A percentile compares a stretch with the other conserved stretches of the same genome.
Evolutionary conservation across 1,140 invertebrate genomes (phyloP).

Genomic region (Drosophila funebris): DNA sequence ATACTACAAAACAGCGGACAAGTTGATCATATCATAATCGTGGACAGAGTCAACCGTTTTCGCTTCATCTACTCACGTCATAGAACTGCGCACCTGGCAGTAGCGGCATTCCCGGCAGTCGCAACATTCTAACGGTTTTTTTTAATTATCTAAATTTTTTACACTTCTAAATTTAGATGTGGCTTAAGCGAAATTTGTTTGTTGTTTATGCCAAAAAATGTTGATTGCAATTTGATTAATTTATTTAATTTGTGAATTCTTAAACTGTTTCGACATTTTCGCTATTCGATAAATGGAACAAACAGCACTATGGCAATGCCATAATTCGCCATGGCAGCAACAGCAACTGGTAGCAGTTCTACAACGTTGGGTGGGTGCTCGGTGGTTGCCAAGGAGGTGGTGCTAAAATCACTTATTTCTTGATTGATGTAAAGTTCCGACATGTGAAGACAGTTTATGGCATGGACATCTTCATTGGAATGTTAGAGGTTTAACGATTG

Average conservation of each 20-base stretch:
- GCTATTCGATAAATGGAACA: conserved; percentile 74
- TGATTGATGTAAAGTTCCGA: background rate
- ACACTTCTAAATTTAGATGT: conserved; percentile 18
- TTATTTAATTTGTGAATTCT: conserved; percentile 39
- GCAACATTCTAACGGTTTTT: conserved; percentile 54
- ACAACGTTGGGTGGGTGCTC: background rate
- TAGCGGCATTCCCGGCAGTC: conserved; percentile 78
- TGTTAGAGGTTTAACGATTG: no score
- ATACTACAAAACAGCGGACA: conserved; percentile 77
- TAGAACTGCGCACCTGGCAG: conserved; percentile 76
- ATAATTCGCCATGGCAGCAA: conserved; percentile 50
- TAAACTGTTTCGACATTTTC: conserved; percentile 59
- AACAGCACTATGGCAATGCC: conserved; percentile 68
- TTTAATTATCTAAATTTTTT: conserved; percentile 6
- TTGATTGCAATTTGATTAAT: conserved; percentile 45
- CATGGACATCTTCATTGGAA: background rate
- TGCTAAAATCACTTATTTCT: background rate
- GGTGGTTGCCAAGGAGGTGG: conserved; percentile 39
- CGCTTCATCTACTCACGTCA: conserved; percentile 62
- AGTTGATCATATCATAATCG: conserved; percentile 2
- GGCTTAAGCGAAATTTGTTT: conserved; percentile 21
- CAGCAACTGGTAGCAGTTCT: conserved; percentile 55
- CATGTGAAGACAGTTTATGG: background rate
- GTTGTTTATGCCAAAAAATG: conserved; percentile 19
- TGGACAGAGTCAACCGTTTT: background rate